Conservation (phyloP, 2,797 vertebrate species). For the Hypotaenidia okinawae region DNA sequence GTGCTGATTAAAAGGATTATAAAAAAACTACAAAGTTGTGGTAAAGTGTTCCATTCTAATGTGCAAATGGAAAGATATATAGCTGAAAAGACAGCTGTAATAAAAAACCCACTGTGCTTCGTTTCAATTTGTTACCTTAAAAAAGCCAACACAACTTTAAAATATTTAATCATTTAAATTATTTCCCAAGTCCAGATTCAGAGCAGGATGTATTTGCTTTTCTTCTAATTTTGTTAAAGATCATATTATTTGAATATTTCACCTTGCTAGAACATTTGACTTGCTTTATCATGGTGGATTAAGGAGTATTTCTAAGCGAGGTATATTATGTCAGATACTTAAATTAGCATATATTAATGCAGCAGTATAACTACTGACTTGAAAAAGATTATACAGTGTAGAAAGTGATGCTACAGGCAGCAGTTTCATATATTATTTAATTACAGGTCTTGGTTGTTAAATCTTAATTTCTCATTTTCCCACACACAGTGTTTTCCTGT, state of each 20-base stretch:
- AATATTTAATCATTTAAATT: background rate
- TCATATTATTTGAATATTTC: background rate
- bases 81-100: constrained; percentile 6
- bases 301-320: background rate
- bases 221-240: constrained; percentile 1
- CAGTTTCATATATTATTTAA: background rate
- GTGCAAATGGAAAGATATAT: constrained; percentile 30
- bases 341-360: background rate
- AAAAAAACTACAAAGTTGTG: constrained; percentile 8
- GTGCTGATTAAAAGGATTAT: constrained; percentile 35
- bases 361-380: background rate
- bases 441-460: background rate
- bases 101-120: constrained; percentile 6
- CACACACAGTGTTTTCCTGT: background rate
- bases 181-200: background rate
- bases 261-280: background rate
- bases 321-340: background rate
- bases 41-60: constrained; percentile 11
- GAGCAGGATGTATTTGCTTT: background rate
- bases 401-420: background rate
- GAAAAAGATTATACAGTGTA: background rate
- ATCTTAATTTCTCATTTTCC: background rate
- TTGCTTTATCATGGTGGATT: background rate
- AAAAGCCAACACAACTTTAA: background rate
- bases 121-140: constrained; percentile 10